These are phyloP conservation scores for Emberiza fucata DNA, from an alignment of 2,113 vertebrate species.

Conservation along the genomic window DNA sequence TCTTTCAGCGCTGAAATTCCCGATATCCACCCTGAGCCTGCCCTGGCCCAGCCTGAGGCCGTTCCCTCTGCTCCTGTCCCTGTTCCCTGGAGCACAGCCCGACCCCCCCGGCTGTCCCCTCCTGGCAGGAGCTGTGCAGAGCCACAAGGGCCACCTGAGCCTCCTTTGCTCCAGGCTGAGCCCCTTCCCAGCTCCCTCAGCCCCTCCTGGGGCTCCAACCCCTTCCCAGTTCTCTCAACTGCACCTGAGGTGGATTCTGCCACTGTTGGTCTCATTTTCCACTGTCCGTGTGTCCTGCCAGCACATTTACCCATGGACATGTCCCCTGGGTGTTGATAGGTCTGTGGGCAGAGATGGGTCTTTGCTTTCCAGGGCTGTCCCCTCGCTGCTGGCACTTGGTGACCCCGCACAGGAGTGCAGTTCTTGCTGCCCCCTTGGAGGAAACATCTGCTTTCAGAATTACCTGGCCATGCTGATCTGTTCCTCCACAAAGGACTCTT, in stretches of 20 bases:
- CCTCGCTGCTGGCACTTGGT: neutral
- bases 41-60: neutral
- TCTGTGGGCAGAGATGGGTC: neutral
- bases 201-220: too few species aligned
- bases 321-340: neutral
- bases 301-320: accelerated
- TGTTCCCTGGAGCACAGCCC: neutral
- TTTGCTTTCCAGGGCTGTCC: neutral
- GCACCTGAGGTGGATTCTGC: neutral
- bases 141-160: neutral
- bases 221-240: neutral
- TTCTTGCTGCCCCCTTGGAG: neutral
- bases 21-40: accelerated
- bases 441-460: neutral
- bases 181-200: neutral
- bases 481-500: neutral
- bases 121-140: neutral
- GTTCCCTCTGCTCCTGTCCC: neutral
- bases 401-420: neutral
- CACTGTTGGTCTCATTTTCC: neutral
- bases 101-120: neutral
- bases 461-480: neutral
- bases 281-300: neutral
- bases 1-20: neutral
- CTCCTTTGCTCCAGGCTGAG: neutral